phyloP scores from a whole-genome alignment of 2,113 vertebrate genomes.

The Mastomys coucha region DNA sequence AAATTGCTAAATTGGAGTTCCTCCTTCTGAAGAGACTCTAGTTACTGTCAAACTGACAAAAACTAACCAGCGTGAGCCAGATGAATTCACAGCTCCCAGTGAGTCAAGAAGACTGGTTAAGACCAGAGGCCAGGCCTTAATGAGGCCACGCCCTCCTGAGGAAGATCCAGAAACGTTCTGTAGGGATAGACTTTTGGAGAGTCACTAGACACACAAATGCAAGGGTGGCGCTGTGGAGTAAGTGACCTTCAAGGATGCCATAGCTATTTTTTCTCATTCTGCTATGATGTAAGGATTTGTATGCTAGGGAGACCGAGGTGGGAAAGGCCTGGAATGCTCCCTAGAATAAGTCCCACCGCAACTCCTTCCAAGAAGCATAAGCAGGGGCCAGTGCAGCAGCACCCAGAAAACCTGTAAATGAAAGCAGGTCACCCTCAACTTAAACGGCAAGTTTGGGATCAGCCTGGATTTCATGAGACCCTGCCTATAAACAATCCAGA shows the following conservation, averaged over 20 bases:
- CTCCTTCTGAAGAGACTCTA: neutral
- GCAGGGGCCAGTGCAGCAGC: neutral
- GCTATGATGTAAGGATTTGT: neutral
- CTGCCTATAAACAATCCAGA: neutral
- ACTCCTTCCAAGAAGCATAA: neutral
- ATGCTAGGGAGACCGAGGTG: neutral
- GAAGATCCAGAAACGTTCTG: neutral
- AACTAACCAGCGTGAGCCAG: neutral
- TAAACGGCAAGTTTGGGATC: neutral
- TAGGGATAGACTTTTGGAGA: neutral
- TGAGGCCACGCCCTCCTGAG: neutral
- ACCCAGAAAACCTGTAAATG: neutral
- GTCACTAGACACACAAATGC: neutral
- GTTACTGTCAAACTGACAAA: neutral
- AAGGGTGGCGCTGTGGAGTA: neutral
- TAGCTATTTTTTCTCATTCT: neutral
- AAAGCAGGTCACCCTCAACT: neutral
- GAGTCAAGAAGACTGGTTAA: accelerated
- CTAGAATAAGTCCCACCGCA: neutral
- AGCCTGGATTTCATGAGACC: neutral
- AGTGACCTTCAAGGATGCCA: neutral
- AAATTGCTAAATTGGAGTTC: neutral
- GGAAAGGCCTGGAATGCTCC: neutral
- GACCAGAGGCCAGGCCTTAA: neutral
- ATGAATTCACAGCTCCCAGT: neutral